Evolutionary conservation across 2,797 vertebrate species (phyloP).

Genomic region (Ambastaia sidthimunki): DNA sequence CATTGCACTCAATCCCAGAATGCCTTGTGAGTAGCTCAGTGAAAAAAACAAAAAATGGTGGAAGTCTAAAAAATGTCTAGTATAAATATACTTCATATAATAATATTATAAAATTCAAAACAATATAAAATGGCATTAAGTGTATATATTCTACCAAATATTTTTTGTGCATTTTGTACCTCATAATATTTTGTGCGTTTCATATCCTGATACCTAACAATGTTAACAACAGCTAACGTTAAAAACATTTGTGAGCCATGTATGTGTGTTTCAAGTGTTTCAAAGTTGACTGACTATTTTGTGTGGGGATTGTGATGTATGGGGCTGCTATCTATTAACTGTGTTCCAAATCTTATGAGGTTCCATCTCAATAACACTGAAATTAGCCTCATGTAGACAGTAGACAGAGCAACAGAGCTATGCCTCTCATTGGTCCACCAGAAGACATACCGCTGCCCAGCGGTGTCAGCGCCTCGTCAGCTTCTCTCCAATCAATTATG

Average conservation of each 20-base stretch:
- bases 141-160: too few relatives aligned
- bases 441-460: slow-evolving; percentile 31
- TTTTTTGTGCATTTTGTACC: too few relatives aligned
- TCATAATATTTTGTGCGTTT: too few relatives aligned
- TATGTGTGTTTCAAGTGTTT: too few relatives aligned
- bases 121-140: neutral
- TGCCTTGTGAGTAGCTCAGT: neutral
- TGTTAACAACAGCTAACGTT: too few relatives aligned
- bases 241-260: too few relatives aligned
- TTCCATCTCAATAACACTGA: neutral
- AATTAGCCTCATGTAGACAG: neutral
- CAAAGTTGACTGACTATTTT: too few relatives aligned
- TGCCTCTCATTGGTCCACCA: slow-evolving; percentile 27
- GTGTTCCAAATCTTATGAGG: neutral
- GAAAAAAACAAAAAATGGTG: neutral
- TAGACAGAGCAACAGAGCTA: neutral
- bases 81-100: too few relatives aligned
- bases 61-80: neutral
- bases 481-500: slow-evolving; percentile 57
- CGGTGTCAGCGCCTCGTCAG: slow-evolving; percentile 54
- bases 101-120: too few relatives aligned
- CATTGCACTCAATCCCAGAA: neutral
- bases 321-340: too few relatives aligned
- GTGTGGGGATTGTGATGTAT: too few relatives aligned
- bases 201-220: too few relatives aligned